Evolutionary conservation across 2,113 vertebrate species (phyloP).

Genomic region (Romanogobio albipinnatus): DNA sequence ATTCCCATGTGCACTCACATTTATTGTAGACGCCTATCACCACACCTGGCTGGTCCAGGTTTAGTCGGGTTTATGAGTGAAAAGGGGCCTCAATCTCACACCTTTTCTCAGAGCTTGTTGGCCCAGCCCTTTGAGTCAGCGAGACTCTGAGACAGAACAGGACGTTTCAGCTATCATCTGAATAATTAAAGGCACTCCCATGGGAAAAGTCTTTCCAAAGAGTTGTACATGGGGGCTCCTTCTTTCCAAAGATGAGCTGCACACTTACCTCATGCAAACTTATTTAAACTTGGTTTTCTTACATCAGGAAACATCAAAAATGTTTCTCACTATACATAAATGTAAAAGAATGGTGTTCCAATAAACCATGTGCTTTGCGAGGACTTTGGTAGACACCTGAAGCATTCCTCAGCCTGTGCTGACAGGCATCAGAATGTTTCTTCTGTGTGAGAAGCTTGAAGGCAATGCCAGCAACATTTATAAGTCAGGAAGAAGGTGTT

Average conservation of each 20-base stretch:
- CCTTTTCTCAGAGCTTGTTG: slow-evolving; percentile 9
- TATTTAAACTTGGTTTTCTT: background rate
- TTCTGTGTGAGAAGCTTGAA: background rate
- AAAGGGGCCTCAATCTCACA: slow-evolving; percentile 18
- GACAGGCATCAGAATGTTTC: slow-evolving; percentile 62
- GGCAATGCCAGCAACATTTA: slow-evolving; percentile 11
- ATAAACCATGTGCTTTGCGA: background rate
- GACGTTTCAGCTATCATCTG: slow-evolving; percentile 15
- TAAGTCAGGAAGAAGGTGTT: background rate
- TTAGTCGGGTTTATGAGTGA: slow-evolving; percentile 8
- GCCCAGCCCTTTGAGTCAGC: slow-evolving; percentile 29
- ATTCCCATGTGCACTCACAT: slow-evolving; percentile 4
- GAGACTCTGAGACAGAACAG: slow-evolving; percentile 4
- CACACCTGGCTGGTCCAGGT: slow-evolving; percentile 21
- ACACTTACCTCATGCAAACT: background rate
- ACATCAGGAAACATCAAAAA: background rate
- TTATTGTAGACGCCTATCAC: slow-evolving; percentile 7
- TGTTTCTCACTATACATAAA: background rate
- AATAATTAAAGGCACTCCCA: slow-evolving; percentile 27
- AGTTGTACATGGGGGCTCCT: background rate
- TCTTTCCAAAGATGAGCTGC: slow-evolving; percentile 55
- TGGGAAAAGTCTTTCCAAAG: slow-evolving; percentile 29
- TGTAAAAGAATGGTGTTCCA: no score
- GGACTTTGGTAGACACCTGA: slow-evolving; percentile 53
- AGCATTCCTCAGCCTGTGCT: slow-evolving; percentile 65